These are phyloP conservation scores for Darevskia mixta DNA, from an alignment of 2,797 vertebrate genomes.

Conservation along the genomic window DNA sequence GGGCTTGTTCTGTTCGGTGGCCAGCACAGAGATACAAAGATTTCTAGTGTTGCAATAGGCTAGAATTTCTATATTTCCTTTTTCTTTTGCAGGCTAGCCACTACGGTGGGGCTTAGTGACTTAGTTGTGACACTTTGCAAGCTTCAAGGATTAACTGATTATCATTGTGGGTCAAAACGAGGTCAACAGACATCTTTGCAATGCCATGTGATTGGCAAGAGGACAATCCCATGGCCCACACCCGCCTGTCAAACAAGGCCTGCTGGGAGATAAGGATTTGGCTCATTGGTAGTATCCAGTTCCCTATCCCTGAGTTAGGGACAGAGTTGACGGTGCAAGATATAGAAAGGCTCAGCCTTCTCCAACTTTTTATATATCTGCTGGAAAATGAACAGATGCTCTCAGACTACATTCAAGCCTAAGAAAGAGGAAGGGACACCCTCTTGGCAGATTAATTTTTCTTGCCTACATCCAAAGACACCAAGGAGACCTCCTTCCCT, in stretches of 20 bases:
- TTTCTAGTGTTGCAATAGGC: background rate
- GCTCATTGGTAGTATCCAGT: too few species aligned
- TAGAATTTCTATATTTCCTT: too few species aligned
- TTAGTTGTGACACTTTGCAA: too few species aligned
- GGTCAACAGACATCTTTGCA: too few species aligned
- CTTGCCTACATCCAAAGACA: background rate
- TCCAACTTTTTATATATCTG: background rate
- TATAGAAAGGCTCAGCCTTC: background rate
- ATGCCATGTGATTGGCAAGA: too few species aligned
- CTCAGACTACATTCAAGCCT: background rate
- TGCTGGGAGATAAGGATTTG: background rate
- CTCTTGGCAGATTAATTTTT: background rate
- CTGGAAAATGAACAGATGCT: background rate
- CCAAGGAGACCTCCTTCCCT: background rate
- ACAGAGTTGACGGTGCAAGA: background rate
- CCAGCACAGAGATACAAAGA: background rate
- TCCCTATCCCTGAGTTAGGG: background rate
- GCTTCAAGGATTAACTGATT: too few species aligned
- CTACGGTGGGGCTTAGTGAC: too few species aligned
- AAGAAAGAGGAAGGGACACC: background rate
- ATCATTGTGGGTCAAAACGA: too few species aligned
- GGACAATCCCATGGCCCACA: too few species aligned
- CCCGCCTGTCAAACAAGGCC: background rate
- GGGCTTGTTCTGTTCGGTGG: background rate
- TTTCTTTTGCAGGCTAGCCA: too few species aligned